Evolutionary conservation across 2,888 invertebrate species (phyloP).

Genomic region (Synanthedon myopaeformis): DNA sequence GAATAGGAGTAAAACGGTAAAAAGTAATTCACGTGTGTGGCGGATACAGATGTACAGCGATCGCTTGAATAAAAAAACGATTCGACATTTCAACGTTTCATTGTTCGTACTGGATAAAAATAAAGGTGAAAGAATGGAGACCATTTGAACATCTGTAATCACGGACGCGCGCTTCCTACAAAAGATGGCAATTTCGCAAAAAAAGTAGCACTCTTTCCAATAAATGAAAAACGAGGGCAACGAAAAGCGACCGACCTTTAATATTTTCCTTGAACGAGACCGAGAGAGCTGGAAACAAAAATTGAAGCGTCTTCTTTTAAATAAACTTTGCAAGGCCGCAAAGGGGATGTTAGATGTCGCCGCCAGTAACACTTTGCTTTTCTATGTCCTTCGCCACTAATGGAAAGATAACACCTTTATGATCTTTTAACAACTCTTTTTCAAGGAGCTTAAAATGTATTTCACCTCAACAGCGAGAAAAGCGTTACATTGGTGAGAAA

Average conservation of each 20-base stretch:
- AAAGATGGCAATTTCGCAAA: background rate
- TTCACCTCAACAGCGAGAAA: too few relatives aligned
- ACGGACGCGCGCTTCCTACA: background rate
- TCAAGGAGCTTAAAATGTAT: background rate
- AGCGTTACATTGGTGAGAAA: too few relatives aligned
- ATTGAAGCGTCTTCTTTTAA: background rate
- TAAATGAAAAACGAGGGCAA: background rate
- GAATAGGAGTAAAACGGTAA: too few relatives aligned
- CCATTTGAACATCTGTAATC: background rate
- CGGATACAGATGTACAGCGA: background rate
- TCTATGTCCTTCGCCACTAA: background rate
- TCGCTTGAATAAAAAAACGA: background rate
- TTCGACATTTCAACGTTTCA: background rate
- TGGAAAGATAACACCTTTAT: background rate
- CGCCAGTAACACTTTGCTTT: background rate
- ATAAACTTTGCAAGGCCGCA: conserved; percentile 1
- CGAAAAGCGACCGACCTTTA: conserved; percentile 1
- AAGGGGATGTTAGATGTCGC: background rate
- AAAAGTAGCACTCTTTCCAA: background rate
- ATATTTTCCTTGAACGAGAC: background rate
- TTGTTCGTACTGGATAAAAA: background rate
- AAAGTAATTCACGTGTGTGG: too few relatives aligned
- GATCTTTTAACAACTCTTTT: background rate
- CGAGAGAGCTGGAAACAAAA: background rate
- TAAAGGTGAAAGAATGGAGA: background rate